phyloP scores from a whole-genome alignment of 1,140 invertebrate genomes.

The Calliphora vicina region DNA sequence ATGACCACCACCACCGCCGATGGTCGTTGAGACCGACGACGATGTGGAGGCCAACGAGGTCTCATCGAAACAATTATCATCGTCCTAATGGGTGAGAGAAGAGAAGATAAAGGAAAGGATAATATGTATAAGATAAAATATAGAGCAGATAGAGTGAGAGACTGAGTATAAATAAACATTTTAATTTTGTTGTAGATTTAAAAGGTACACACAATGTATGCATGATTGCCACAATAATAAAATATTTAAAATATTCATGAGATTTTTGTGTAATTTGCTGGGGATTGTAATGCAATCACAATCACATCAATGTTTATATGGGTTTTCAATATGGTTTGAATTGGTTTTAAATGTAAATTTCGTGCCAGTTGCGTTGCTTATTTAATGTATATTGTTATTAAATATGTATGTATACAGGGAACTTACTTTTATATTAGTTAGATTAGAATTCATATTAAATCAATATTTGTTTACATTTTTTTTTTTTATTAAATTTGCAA shows the following conservation, averaged over 20 bases:
- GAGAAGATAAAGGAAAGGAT: neutral
- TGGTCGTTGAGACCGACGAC: slow-evolving; percentile 38
- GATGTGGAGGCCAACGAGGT: slow-evolving; percentile 47
- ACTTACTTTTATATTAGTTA: no score
- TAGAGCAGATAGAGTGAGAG: neutral
- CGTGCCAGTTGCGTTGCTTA: neutral
- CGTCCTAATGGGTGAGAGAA: slow-evolving; percentile 46
- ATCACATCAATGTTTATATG: neutral
- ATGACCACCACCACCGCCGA: slow-evolving; percentile 22
- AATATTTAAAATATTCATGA: neutral
- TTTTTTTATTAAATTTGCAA: no score
- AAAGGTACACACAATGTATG: no score
- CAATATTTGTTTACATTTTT: no score
- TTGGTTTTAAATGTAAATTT: neutral
- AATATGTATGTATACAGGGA: no score
- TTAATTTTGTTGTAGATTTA: neutral
- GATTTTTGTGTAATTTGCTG: neutral
- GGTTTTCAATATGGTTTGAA: neutral
- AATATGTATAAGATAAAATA: neutral
- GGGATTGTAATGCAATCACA: neutral
- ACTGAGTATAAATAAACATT: neutral
- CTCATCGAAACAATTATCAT: slow-evolving; percentile 58
- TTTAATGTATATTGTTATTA: no score
- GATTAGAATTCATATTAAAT: no score
- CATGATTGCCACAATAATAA: neutral